These are phyloP conservation scores for Nomada flava DNA, from an alignment of 2,888 invertebrate species.

Conservation along the genomic window DNA sequence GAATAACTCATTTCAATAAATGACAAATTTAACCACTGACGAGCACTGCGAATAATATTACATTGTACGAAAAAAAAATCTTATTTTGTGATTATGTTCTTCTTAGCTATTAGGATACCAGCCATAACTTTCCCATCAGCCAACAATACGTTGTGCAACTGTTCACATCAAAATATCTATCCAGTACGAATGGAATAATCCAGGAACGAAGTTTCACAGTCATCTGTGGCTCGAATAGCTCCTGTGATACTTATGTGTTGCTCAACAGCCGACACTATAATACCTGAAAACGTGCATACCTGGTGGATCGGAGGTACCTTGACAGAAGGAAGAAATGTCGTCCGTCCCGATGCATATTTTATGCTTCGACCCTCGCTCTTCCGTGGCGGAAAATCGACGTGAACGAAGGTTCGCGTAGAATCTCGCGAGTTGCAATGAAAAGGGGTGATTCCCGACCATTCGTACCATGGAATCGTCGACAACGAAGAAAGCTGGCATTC, in stretches of 20 bases:
- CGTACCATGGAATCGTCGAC: neutral
- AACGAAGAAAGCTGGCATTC: neutral
- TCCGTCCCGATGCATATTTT: conserved; percentile 33
- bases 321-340: conserved; percentile 6
- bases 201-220: neutral
- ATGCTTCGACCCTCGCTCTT: conserved; percentile 20
- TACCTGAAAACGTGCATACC: conserved; percentile 14
- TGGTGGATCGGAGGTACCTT: conserved; percentile 13
- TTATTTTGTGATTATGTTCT: no score
- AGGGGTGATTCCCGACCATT: neutral
- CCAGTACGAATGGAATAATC: neutral
- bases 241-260: neutral
- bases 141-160: neutral
- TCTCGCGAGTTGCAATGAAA: neutral
- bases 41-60: no score
- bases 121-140: neutral
- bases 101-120: neutral
- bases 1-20: no score
- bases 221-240: neutral
- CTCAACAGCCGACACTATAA: neutral
- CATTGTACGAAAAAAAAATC: no score
- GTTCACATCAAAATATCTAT: neutral
- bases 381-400: conserved; percentile 22
- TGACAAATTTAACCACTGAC: no score
- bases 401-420: conserved; percentile 1